Conservation (phyloP, 2,797 vertebrate genomes). For the Perodicticus potto region DNA sequence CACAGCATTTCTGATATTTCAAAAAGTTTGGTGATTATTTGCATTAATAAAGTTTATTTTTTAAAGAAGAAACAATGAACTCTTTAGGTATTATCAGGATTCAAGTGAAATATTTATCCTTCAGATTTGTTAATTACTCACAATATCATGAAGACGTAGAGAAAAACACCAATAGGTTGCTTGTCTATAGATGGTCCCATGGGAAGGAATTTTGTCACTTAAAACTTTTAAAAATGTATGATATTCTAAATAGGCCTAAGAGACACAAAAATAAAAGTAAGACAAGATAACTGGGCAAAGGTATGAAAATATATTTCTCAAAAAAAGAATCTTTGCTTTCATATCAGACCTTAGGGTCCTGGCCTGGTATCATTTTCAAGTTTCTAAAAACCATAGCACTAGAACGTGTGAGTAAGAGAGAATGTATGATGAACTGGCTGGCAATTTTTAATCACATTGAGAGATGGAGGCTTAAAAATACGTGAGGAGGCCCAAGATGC, state of each 20-base stretch:
- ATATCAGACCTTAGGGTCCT: not conserved
- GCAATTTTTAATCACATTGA: not conserved
- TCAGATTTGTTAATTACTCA: slow-evolving; percentile 32
- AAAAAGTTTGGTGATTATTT: not conserved
- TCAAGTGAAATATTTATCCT: slow-evolving; percentile 35
- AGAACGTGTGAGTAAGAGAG: slow-evolving; percentile 4
- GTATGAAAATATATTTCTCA: not conserved
- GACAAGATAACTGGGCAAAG: not conserved
- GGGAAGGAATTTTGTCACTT: not conserved
- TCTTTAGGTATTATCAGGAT: not conserved
- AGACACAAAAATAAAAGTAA: slow-evolving; percentile 47
- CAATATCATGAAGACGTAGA: not conserved
- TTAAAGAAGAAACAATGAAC: slow-evolving; percentile 12
- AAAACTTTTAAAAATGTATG: not conserved
- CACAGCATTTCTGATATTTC: not conserved
- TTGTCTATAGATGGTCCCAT: not conserved
- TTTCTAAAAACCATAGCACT: not conserved
- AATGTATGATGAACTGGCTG: not conserved
- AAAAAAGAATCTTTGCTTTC: slow-evolving; percentile 33
- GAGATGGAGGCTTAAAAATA: not conserved
- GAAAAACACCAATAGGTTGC: slow-evolving; percentile 5
- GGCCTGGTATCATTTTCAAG: not conserved
- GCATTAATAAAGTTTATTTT: not conserved
- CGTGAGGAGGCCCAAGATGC: not conserved
- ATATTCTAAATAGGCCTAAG: not conserved